Percentiles rank a stretch among this genome's conserved stretches.
Evolutionary conservation across 2,888 invertebrate genomes (phyloP).

Genomic region (Polydrusus cervinus): DNA sequence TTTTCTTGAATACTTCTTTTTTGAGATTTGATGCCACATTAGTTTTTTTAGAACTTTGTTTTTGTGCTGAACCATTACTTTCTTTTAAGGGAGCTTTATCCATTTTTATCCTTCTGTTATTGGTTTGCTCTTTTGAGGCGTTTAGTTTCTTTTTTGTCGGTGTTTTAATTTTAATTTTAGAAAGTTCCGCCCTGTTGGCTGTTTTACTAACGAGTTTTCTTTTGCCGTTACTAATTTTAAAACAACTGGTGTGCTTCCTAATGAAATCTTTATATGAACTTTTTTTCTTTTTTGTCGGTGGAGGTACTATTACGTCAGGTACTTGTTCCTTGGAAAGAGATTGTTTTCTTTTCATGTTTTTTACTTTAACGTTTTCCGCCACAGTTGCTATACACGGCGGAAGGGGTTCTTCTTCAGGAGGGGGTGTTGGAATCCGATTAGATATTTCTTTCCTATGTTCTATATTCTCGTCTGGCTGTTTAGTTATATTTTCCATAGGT

Average conservation of each 20-base stretch:
- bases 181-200: slow-evolving; percentile 59
- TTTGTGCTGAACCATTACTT: slow-evolving; percentile 59
- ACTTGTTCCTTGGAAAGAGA: slow-evolving; percentile 64
- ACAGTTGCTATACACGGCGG: slow-evolving; percentile 68
- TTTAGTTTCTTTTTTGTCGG: slow-evolving; percentile 71
- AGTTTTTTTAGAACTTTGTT: slow-evolving; percentile 47
- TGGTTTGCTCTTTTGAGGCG: slow-evolving; percentile 54
- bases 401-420: slow-evolving; percentile 56
- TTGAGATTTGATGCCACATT: slow-evolving; percentile 4
- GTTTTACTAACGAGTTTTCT: slow-evolving; percentile 70
- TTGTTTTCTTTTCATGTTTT: slow-evolving; percentile 73
- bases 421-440: slow-evolving; percentile 7
- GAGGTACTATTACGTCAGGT: slow-evolving; percentile 57
- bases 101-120: slow-evolving; percentile 55
- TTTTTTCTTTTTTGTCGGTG: slow-evolving; percentile 63
- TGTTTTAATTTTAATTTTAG: slow-evolving; percentile 66
- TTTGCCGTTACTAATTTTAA: slow-evolving; percentile 71
- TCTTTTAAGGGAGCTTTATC: slow-evolving; percentile 56
- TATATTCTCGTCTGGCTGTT: slow-evolving; percentile 19
- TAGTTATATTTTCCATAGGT: slow-evolving; percentile 39
- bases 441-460: not conserved
- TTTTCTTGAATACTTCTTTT: slow-evolving; percentile 52
- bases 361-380: slow-evolving; percentile 70
- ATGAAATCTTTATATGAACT: slow-evolving; percentile 70
- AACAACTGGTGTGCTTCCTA: slow-evolving; percentile 71